Percentiles rank a stretch among this genome's conserved stretches.
Evolutionary conservation across 2,888 invertebrate genomes (phyloP).

Genomic region (Noctua comes): DNA sequence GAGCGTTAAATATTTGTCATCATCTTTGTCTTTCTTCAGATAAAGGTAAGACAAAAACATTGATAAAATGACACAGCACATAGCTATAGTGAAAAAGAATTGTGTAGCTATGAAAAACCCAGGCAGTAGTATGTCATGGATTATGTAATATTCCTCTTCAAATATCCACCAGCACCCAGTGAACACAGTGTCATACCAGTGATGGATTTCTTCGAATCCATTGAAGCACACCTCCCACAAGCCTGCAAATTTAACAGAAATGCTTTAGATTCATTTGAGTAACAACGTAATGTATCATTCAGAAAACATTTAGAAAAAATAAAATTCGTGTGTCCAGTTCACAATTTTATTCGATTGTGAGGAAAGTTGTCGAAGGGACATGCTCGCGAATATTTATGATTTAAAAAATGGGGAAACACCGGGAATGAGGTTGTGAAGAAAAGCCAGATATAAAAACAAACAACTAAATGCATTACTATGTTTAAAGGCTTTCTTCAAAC

Average conservation of each 20-base stretch:
- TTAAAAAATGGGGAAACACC: neutral
- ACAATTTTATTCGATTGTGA: neutral
- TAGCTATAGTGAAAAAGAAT: constrained; percentile 97
- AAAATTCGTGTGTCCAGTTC: neutral
- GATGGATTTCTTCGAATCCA: constrained; percentile 96
- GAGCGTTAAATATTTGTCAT: constrained; percentile 94
- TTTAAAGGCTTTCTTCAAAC: neutral
- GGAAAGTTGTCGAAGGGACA: too few species aligned
- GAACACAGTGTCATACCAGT: constrained; percentile 95
- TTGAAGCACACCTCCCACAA: constrained; percentile 98
- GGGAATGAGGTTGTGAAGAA: neutral
- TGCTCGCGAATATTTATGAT: neutral
- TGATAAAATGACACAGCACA: constrained; percentile 95
- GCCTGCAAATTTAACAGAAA: constrained; percentile 89
- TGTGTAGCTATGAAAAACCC: constrained; percentile 98
- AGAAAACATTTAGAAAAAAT: too few species aligned
- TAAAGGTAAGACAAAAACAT: constrained; percentile 94
- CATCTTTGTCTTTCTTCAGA: constrained; percentile 93
- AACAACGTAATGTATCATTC: too few species aligned
- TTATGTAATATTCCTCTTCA: constrained; percentile 98
- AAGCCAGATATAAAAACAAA: neutral
- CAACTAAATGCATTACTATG: neutral
- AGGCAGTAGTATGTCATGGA: constrained; percentile 96
- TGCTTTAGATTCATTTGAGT: neutral
- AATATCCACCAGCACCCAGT: constrained; percentile 99